These are phyloP conservation scores for Xylota sylvarum DNA, from an alignment of 2,888 invertebrate genomes.

Conservation along the genomic window DNA sequence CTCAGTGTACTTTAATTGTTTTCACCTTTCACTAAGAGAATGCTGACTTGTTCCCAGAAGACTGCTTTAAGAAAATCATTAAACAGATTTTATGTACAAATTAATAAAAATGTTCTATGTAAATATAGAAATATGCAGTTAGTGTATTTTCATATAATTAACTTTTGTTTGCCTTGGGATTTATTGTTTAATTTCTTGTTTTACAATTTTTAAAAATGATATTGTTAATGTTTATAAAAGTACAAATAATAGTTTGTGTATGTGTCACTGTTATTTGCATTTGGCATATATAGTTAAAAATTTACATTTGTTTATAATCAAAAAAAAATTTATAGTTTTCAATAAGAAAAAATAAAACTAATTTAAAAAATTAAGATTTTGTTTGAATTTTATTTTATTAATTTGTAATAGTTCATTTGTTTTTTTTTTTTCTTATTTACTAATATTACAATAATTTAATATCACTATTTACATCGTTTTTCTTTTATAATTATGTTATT, in stretches of 20 bases:
- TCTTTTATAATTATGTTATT: background rate
- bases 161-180: background rate
- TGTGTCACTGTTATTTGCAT: constrained; percentile 16
- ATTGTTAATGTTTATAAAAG: constrained; percentile 30
- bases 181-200: background rate
- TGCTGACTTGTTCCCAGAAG: too few species aligned
- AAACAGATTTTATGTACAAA: background rate
- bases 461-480: constrained; percentile 72
- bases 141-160: background rate
- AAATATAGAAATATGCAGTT: background rate
- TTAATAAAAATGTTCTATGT: background rate
- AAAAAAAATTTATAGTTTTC: background rate
- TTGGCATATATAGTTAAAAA: constrained; percentile 10
- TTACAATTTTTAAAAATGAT: constrained; percentile 17
- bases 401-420: constrained; percentile 24
- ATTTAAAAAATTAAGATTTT: constrained; percentile 9
- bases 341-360: background rate
- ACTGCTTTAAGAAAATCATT: background rate
- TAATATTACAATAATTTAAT: constrained; percentile 58
- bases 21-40: too few species aligned
- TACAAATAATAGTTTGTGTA: constrained; percentile 45
- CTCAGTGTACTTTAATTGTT: too few species aligned
- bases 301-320: constrained; percentile 8
- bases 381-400: constrained; percentile 38
- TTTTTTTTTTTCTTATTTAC: constrained; percentile 32